phyloP scores from a whole-genome alignment of 2,797 vertebrate genomes.

The Cossypha polioptera region DNA sequence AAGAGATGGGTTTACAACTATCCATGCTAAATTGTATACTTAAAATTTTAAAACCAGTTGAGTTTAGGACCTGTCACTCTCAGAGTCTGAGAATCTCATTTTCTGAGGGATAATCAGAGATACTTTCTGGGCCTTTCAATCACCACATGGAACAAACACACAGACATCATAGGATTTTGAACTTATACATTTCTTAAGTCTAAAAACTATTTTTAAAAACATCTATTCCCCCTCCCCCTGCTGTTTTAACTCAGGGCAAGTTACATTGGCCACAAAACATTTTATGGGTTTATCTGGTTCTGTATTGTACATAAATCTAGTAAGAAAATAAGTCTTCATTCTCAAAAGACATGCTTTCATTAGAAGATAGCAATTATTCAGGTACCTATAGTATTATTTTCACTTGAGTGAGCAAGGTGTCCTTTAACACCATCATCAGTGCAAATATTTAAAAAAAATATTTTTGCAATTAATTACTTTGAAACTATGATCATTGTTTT shows the following conservation, averaged over 20 bases:
- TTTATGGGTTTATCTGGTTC: neutral
- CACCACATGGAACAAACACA: neutral
- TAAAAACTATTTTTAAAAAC: neutral
- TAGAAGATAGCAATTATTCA: neutral
- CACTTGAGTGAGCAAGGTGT: neutral
- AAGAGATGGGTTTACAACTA: neutral
- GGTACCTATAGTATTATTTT: neutral
- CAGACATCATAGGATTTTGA: neutral
- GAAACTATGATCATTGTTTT: neutral
- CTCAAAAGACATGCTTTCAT: neutral
- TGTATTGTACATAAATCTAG: neutral
- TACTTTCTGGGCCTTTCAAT: neutral
- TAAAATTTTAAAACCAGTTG: neutral
- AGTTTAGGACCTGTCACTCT: neutral
- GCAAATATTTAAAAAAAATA: rapidly evolving
- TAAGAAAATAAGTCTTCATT: neutral
- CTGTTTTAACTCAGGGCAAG: neutral
- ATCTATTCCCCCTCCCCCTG: neutral
- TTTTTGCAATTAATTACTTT: neutral
- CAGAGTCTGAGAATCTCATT: neutral
- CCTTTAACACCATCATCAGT: neutral
- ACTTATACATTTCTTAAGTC: neutral
- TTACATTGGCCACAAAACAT: neutral
- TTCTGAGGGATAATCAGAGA: neutral
- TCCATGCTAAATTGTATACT: neutral